Conservation (phyloP, 2,113 vertebrate genomes). For the Psittacula cyanocephala region DNA sequence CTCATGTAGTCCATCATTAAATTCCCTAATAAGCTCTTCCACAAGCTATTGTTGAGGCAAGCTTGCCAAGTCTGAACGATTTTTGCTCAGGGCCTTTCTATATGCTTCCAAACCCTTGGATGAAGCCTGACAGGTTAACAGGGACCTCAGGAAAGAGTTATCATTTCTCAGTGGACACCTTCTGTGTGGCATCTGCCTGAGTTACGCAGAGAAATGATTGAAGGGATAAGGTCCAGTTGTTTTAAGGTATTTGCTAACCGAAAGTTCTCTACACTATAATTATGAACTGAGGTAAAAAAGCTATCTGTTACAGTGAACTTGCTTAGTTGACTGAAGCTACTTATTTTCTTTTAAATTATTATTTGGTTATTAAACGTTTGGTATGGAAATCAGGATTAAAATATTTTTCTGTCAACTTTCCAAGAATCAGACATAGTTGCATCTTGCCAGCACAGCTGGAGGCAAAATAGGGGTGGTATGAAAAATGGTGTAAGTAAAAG, state of each 20-base stretch:
- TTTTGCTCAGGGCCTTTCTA: background rate
- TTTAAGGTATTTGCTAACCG: background rate
- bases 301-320: background rate
- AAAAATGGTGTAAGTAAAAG: background rate
- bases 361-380: background rate
- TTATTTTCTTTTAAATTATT: background rate
- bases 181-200: background rate
- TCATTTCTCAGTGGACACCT: background rate
- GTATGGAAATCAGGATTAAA: background rate
- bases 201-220: background rate
- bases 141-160: background rate
- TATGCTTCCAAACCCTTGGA: background rate
- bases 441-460: background rate
- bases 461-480: background rate
- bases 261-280: background rate
- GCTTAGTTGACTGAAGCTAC: background rate
- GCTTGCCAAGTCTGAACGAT: background rate
- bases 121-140: background rate
- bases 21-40: constrained; percentile 12
- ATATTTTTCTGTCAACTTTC: background rate
- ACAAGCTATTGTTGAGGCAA: background rate
- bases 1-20: constrained; percentile 21
- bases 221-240: background rate
- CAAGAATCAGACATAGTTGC: background rate
- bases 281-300: background rate